Conservation (phyloP, 2,888 invertebrate species). For the Agrypnus murinus region DNA sequence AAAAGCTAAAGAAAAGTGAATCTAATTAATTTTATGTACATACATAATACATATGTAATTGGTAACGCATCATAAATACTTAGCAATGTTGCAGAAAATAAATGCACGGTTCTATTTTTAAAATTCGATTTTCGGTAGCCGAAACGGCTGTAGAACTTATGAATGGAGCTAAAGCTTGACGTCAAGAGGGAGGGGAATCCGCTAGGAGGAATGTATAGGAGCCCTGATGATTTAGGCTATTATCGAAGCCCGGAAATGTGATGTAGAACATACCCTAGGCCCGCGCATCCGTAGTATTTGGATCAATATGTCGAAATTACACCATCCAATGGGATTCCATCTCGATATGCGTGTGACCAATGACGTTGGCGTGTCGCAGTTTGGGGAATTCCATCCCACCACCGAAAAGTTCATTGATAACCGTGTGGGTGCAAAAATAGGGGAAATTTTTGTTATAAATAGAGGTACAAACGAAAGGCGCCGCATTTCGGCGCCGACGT, state of each 20-base stretch:
- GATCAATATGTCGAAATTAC: slow-evolving; percentile 65
- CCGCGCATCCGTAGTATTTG: slow-evolving; percentile 62
- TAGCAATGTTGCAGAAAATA: background rate
- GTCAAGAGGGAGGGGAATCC: slow-evolving; percentile 47
- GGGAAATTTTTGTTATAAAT: slow-evolving; percentile 68
- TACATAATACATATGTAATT: too few relatives aligned
- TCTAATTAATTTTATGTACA: too few relatives aligned
- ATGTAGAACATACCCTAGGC: slow-evolving; percentile 50
- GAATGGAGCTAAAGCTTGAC: slow-evolving; percentile 62
- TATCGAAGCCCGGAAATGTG: slow-evolving; percentile 58
- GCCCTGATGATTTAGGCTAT: slow-evolving; percentile 61
- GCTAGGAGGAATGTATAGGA: slow-evolving; percentile 54
- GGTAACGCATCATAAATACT: background rate
- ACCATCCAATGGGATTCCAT: slow-evolving; percentile 63
- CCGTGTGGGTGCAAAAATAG: slow-evolving; percentile 76
- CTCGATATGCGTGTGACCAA: slow-evolving; percentile 66
- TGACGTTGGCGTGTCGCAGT: slow-evolving; percentile 64
- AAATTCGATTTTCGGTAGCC: slow-evolving; percentile 45
- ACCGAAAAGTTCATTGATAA: slow-evolving; percentile 78
- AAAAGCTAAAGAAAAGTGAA: too few relatives aligned
- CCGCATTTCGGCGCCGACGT: slow-evolving; percentile 63
- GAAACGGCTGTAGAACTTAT: slow-evolving; percentile 59
- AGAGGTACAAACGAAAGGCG: slow-evolving; percentile 62
- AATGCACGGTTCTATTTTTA: slow-evolving; percentile 37
- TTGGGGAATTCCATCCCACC: slow-evolving; percentile 64